phyloP scores from a whole-genome alignment of 2,888 invertebrate species.

The Drosophila peninsularis region DNA sequence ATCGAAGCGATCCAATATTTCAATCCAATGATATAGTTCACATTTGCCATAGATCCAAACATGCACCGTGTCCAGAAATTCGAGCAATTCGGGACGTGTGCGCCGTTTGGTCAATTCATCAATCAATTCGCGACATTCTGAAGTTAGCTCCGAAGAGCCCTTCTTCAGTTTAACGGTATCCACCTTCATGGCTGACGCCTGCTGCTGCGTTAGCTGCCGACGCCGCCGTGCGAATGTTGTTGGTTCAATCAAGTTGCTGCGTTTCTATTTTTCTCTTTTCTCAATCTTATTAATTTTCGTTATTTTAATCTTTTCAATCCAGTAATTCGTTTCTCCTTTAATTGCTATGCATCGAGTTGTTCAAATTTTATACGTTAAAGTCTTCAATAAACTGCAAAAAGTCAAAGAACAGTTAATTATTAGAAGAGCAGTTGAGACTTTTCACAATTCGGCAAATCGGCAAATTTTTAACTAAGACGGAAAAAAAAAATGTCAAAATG shows the following conservation, averaged over 20 bases:
- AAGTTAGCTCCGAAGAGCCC: constrained; percentile 92
- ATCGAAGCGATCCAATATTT: constrained; percentile 91
- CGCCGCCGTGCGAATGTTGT: constrained; percentile 50
- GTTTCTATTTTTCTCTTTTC: constrained; percentile 6
- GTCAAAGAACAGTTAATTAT: background rate
- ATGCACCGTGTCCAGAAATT: constrained; percentile 89
- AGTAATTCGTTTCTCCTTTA: constrained; percentile 8
- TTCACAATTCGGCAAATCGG: background rate
- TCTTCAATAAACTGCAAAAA: constrained; percentile 52
- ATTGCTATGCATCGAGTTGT: constrained; percentile 44
- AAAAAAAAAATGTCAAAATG: constrained; percentile 3
- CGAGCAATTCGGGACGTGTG: constrained; percentile 88
- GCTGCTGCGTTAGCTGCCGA: constrained; percentile 56
- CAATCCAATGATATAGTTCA: constrained; percentile 94
- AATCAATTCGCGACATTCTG: constrained; percentile 91
- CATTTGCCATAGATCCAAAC: constrained; percentile 95
- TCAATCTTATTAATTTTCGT: constrained; percentile 1
- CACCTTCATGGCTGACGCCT: constrained; percentile 89
- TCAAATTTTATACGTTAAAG: constrained; percentile 44
- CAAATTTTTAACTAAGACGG: no score
- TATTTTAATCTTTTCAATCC: constrained; percentile 8
- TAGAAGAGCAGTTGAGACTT: background rate
- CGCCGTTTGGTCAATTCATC: constrained; percentile 89
- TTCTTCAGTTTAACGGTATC: constrained; percentile 92
- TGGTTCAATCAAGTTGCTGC: constrained; percentile 50